Evolutionary conservation across 2,797 vertebrate genomes (phyloP).

Genomic region (Gymnoscopelus braueri): DNA sequence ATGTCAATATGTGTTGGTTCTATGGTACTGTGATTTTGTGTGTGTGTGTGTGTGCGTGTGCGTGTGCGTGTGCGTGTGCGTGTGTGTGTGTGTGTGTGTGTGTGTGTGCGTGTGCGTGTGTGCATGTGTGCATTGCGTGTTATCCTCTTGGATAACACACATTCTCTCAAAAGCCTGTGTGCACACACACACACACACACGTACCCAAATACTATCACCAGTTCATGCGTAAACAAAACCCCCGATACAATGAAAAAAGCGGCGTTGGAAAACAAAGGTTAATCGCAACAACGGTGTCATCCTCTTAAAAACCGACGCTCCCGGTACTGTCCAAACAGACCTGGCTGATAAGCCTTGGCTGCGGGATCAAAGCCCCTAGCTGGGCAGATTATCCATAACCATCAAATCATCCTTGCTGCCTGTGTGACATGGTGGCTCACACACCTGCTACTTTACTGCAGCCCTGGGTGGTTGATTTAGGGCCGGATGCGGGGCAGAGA

Average conservation of each 20-base stretch:
- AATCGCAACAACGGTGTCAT: constrained; percentile 44
- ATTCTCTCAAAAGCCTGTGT: no score
- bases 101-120: no score
- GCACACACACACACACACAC: not conserved
- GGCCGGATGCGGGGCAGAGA: not conserved
- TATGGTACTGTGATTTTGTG: no score
- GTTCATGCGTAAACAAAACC: constrained; percentile 29
- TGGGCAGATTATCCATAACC: constrained; percentile 66
- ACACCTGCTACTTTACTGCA: constrained; percentile 59
- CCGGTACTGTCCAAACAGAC: constrained; percentile 54
- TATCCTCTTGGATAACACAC: no score
- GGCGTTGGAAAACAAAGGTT: constrained; percentile 42
- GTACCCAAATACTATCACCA: constrained; percentile 7
- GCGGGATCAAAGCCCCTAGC: constrained; percentile 45
- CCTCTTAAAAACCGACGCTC: constrained; percentile 47
- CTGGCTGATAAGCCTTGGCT: constrained; percentile 46
- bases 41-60: no score
- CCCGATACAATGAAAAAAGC: not conserved
- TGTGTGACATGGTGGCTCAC: constrained; percentile 19
- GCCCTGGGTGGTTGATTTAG: constrained; percentile 20
- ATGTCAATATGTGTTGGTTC: no score
- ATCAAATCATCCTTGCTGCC: constrained; percentile 47
- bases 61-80: no score
- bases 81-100: no score
- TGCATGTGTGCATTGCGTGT: no score